Evolutionary conservation across 2,888 invertebrate genomes (phyloP), one percentile per base, ranked within the genome.

Genomic region (Stenoptilia bipunctidactyla): DNA sequence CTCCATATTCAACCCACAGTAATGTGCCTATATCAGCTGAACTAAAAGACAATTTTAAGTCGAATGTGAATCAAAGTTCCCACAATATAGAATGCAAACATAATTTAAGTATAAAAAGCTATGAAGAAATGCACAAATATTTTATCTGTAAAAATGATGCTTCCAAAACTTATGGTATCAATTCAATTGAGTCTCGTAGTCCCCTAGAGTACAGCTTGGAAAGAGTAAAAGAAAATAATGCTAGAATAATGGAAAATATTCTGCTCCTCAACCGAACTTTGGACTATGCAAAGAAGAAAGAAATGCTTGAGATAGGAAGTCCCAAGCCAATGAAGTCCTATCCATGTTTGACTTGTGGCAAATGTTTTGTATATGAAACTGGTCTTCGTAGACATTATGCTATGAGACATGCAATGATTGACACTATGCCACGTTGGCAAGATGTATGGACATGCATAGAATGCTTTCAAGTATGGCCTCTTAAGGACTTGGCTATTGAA

Each of bases 381-480:
- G 82, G 82, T 13, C 55, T 84, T 27, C 66, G 67, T 43, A 67
- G 77, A 46, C 84, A 83, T 52, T 71, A 65, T 38, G 52, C 71
- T 13, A 67, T 72, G 53, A 58, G 74, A 44, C 80, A 77, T 47
- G 59, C 70, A 0, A 58, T 62, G 42, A 48, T 59, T 2, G 73
- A 73, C 20, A 49, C 53, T 20, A 71, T 69, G 44, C 74, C 71
- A 2, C 68, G 71, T 10, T 82, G 83, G 83, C 83, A 80, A 56
- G 59, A 72, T 13, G 82, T 83, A 15, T 85, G 82, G 83, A 80
- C 80, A 27, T 85, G 84, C 48, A 65, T 69, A 27, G 70, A 79
- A 51, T 85, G 84, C 54, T 80, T 74, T 46, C 83, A 84, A 53
- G 82, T 84, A 2, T 85, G 83, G 83, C 84, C 83, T 1, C 58